These are phyloP conservation scores for Enteromius unitaeniatus DNA, from an alignment of 2,797 vertebrate species.

Conservation along the genomic window DNA sequence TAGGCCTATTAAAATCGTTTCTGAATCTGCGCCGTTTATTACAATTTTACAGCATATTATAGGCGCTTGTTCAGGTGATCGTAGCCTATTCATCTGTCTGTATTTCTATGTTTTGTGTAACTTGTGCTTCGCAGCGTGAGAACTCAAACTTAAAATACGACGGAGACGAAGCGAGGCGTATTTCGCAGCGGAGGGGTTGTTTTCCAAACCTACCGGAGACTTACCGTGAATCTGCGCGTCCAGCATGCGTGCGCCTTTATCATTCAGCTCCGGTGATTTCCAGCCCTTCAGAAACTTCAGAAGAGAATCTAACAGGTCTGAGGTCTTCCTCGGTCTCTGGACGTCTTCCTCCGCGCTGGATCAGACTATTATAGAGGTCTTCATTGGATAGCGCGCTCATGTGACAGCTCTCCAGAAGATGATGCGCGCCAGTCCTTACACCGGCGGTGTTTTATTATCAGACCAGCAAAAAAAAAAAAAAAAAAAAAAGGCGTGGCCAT, in stretches of 20 bases:
- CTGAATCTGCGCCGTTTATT: background rate
- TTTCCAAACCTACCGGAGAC: background rate
- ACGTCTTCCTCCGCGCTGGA: conserved; percentile 33
- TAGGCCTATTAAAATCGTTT: background rate
- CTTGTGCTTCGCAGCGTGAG: background rate
- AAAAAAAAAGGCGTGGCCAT: background rate
- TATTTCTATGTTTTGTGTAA: background rate
- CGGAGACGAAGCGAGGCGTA: background rate
- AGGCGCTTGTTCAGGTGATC: background rate
- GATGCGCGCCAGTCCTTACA: conserved; percentile 42
- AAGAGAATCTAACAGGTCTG: conserved; percentile 11
- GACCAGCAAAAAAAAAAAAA: background rate
- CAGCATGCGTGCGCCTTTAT: background rate
- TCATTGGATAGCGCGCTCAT: conserved; percentile 74
- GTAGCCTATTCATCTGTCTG: background rate
- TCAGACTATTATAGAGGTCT: conserved; percentile 54
- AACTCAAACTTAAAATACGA: background rate
- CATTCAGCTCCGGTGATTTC: background rate
- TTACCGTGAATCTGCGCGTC: conserved; percentile 14
- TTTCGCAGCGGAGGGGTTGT: background rate
- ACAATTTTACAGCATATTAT: background rate
- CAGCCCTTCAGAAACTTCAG: conserved; percentile 40
- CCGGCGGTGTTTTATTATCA: conserved; percentile 15
- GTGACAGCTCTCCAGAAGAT: conserved; percentile 65
- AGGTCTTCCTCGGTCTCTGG: background rate